Conservation (phyloP, 1,140 invertebrate genomes). For the Rhynchophorus ferrugineus region DNA sequence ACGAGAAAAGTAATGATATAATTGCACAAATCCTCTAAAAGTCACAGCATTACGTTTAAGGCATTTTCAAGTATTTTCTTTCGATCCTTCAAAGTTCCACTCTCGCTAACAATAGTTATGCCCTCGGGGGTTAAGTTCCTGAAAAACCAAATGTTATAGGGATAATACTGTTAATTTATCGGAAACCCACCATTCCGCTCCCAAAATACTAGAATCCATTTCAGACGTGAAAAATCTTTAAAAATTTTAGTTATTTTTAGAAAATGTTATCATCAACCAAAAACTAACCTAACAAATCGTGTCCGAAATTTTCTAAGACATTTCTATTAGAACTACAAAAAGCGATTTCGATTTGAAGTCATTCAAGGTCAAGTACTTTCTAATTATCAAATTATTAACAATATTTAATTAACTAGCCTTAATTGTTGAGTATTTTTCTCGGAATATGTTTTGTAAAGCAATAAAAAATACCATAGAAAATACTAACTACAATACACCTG, state of each 20-base stretch:
- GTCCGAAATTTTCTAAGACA: too few relatives aligned
- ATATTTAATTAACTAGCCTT: too few relatives aligned
- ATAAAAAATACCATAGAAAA: too few relatives aligned
- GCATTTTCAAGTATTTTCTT: conserved; percentile 58
- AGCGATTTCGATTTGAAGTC: too few relatives aligned
- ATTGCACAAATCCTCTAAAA: conserved; percentile 11
- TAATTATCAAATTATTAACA: too few relatives aligned
- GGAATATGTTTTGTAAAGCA: too few relatives aligned
- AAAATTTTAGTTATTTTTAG: conserved; percentile 18
- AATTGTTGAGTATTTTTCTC: too few relatives aligned
- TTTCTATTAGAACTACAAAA: too few relatives aligned
- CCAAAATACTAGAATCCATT: conserved; percentile 19
- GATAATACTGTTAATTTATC: background rate
- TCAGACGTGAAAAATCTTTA: background rate
- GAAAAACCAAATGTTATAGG: conserved; percentile 32
- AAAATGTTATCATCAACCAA: background rate
- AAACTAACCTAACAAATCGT: background rate
- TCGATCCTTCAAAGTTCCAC: conserved; percentile 53
- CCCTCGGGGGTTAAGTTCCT: conserved; percentile 64
- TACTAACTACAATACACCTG: too few relatives aligned
- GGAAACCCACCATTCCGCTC: conserved; percentile 27
- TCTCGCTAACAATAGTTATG: conserved; percentile 55
- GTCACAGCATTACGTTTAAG: conserved; percentile 55
- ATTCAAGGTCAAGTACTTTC: too few relatives aligned
- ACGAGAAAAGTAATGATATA: conserved; percentile 12